phyloP scores from a whole-genome alignment of 2,797 vertebrate species.

The Myotis findleyi region DNA sequence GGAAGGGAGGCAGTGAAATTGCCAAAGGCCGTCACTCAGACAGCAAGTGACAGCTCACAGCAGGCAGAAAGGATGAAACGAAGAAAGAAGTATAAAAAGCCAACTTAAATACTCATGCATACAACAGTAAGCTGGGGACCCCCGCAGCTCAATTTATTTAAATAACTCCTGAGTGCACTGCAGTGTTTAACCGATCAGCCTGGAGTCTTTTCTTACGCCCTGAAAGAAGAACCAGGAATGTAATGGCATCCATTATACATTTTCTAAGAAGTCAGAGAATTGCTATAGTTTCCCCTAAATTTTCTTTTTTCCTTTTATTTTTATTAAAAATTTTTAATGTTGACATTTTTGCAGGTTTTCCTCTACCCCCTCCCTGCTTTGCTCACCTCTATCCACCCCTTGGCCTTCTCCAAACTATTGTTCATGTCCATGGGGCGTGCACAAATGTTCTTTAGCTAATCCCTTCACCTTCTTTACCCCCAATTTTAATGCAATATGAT shows the following conservation, averaged over 20 bases:
- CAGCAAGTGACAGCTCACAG: constrained; percentile 62
- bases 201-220: background rate
- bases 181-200: background rate
- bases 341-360: background rate
- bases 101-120: constrained; percentile 60
- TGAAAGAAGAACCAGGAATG: constrained; percentile 8
- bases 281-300: background rate
- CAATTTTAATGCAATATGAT: constrained; percentile 25
- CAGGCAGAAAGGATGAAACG: constrained; percentile 43
- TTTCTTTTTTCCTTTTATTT: background rate
- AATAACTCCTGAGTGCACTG: constrained; percentile 42
- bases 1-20: constrained; percentile 52
- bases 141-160: constrained; percentile 70
- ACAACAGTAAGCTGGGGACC: background rate
- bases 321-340: background rate
- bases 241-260: constrained; percentile 2
- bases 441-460: background rate
- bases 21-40: constrained; percentile 34
- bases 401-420: background rate
- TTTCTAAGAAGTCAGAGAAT: constrained; percentile 50
- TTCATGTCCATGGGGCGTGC: background rate
- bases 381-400: background rate
- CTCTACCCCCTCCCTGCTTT: background rate
- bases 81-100: constrained; percentile 63
- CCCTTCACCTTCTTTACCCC: background rate